phyloP scores from a whole-genome alignment of 1,140 invertebrate genomes.

The Calliphora vicina region DNA sequence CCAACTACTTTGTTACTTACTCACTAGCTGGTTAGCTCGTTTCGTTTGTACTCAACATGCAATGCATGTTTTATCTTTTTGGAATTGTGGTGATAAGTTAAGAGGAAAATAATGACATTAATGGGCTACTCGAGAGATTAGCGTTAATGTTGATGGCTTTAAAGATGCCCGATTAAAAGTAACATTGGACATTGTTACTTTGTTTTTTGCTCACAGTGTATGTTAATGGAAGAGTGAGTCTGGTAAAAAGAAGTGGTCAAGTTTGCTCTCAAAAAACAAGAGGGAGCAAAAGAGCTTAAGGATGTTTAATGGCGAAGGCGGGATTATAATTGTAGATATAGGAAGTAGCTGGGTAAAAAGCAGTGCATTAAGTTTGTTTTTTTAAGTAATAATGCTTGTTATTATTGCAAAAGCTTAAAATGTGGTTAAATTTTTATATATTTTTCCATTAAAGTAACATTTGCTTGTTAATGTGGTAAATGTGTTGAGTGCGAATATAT shows the following conservation, averaged over 20 bases:
- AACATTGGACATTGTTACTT: background rate
- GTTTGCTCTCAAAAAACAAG: background rate
- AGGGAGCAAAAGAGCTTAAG: background rate
- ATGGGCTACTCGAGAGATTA: conserved; percentile 2
- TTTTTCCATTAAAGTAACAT: no score
- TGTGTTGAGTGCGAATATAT: no score
- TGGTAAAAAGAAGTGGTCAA: background rate
- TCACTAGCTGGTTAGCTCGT: no score
- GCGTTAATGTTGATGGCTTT: background rate
- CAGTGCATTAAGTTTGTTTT: no score
- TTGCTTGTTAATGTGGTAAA: no score
- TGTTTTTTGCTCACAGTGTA: no score
- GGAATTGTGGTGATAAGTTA: conserved; percentile 3
- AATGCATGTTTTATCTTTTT: background rate
- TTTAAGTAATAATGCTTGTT: no score
- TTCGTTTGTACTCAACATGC: background rate
- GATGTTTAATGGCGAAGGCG: background rate
- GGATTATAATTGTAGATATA: background rate
- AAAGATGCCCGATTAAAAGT: background rate
- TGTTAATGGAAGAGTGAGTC: background rate
- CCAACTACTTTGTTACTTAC: background rate
- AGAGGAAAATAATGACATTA: conserved; percentile 21
- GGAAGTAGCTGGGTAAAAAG: no score
- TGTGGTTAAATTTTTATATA: no score
- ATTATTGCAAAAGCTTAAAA: no score